Percentiles rank a stretch among this genome's conserved stretches.
These are phyloP conservation scores for Boulengeromyrus knoepffleri DNA, from an alignment of 2,113 vertebrate species.

Conservation along the genomic window DNA sequence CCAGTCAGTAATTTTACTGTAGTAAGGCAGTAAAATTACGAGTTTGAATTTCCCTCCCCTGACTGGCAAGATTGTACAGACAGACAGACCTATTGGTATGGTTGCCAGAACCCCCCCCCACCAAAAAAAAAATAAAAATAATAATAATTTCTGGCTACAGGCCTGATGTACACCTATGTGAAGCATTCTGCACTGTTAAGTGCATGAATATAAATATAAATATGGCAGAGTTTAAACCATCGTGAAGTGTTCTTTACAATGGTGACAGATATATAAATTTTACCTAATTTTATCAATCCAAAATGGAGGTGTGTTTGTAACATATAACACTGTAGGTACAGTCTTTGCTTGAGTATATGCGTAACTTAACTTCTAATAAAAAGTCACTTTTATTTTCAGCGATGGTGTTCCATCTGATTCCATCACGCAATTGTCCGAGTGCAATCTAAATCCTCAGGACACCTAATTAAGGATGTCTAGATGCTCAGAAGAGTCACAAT, in stretches of 20 bases:
- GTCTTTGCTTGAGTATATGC: neutral
- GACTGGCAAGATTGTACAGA: neutral
- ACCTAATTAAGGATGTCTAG: constrained; percentile 5
- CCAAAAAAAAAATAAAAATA: neutral
- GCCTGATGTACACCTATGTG: neutral
- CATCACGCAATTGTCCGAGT: neutral
- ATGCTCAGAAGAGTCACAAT: neutral
- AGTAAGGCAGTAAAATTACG: neutral
- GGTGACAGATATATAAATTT: neutral
- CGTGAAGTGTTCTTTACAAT: neutral
- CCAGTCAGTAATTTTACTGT: neutral
- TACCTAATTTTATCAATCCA: neutral
- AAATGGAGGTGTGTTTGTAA: neutral
- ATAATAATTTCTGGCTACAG: neutral
- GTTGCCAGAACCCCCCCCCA: neutral
- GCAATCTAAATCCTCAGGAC: neutral
- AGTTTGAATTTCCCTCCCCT: neutral
- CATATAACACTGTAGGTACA: neutral
- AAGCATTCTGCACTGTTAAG: neutral
- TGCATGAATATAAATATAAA: neutral
- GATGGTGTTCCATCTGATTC: neutral
- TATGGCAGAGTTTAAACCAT: neutral
- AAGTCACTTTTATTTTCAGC: neutral
- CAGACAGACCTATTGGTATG: neutral
- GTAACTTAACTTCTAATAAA: neutral